Evolutionary conservation across 2,797 vertebrate species (phyloP).

Genomic region (Enteromius fasciolatus): DNA sequence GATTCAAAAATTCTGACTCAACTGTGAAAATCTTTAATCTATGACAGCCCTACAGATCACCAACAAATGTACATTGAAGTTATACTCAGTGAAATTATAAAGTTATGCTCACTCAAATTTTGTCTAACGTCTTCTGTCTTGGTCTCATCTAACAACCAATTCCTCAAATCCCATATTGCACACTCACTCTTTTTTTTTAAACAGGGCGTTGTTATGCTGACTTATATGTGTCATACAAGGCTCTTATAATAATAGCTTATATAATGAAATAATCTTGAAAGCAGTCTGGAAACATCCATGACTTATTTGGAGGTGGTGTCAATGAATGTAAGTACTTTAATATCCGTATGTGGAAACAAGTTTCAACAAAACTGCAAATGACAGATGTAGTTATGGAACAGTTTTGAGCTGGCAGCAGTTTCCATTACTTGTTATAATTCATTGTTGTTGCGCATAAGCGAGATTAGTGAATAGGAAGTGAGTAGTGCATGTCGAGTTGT

Average conservation of each 20-base stretch:
- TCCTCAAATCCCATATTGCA: not conserved
- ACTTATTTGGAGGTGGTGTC: not conserved
- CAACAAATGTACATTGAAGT: too few species aligned
- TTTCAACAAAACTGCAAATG: slow-evolving; percentile 6
- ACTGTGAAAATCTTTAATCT: too few species aligned
- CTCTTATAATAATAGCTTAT: not conserved
- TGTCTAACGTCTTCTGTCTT: not conserved
- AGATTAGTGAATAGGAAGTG: slow-evolving; percentile 33
- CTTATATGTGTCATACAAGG: too few species aligned
- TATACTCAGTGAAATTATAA: too few species aligned
- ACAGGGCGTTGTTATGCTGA: not conserved
- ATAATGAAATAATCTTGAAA: not conserved
- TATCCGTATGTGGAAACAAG: not conserved
- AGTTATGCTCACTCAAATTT: too few species aligned
- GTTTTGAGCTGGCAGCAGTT: slow-evolving; percentile 14
- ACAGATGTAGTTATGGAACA: not conserved
- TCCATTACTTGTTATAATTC: not conserved
- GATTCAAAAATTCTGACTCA: too few species aligned
- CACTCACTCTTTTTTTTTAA: not conserved
- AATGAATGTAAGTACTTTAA: not conserved
- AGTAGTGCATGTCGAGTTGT: slow-evolving; percentile 18
- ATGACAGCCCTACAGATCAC: too few species aligned
- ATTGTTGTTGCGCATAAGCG: not conserved
- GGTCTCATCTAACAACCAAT: not conserved
- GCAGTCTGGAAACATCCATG: not conserved